Evolutionary conservation across 2,797 vertebrate species (phyloP), one percentile per base, ranked within the genome.

Genomic region (Cirrhinus mrigala): DNA sequence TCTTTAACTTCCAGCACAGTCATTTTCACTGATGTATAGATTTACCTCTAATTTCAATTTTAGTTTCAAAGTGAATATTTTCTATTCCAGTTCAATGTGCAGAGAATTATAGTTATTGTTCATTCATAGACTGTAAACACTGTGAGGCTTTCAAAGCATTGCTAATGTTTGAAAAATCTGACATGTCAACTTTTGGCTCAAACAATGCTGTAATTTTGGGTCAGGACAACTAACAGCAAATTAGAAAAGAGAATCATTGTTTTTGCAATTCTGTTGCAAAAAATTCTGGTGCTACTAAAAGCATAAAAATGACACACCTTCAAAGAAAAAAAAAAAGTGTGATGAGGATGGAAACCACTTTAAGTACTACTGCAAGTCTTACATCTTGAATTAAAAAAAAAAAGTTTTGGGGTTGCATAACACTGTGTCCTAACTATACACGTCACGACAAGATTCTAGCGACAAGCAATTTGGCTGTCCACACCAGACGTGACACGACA

Each of bases 321-420:
- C 11, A 89, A 70, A 73, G 79, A 89, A 85, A 77, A 84, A 27
- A 71, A 66, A n/a, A n/a, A n/a, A n/a, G n/a, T n/a, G n/a, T 77
- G 86, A 83, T 37, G 88, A 87, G 81, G 85, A 92, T 87, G 87
- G 87, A 76, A 90, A 89, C 88, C 87, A 91, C 90, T 94, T 92
- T 73, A 56, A 92, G 92, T 89, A 93, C 92, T 94, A 89, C 91
- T 94, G 92, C 91, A 79, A 71, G 85, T 89, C 81, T 87, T 89
- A 85, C 85, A 93, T 85, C 87, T 58, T 84, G 88, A 91, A 93
- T 91, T 91, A 91, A 6, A 88, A 87, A 82, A n/a, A 87, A 83
- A 85, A 54, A 27, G 16, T 24, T 54, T 89, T 79, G 14, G 85
- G 91, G 85, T 82, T 87, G 91, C 91, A 81, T 85, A 84, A 90